A percentile compares a stretch with the other conserved stretches of the same genome.
Conservation (phyloP, 2,113 vertebrate species). For the Paradisaea rubra region DNA sequence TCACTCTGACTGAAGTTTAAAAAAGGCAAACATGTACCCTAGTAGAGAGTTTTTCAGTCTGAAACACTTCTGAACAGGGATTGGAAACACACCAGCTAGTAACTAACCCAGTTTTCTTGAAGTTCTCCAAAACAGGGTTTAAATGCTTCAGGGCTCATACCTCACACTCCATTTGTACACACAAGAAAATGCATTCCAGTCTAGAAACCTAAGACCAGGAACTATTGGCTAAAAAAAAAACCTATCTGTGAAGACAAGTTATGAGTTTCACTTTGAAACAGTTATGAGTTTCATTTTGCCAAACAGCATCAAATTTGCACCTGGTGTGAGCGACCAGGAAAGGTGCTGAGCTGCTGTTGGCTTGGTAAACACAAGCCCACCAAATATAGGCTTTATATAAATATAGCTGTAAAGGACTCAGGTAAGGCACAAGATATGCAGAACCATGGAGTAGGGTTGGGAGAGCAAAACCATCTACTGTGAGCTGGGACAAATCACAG, state of each 20-base stretch:
- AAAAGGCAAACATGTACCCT: background rate
- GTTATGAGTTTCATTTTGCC: background rate
- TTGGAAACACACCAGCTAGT: background rate
- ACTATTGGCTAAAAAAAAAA: background rate
- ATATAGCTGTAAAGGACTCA: background rate
- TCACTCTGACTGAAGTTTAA: background rate
- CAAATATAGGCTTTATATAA: background rate
- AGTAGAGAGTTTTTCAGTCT: background rate
- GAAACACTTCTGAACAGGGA: background rate
- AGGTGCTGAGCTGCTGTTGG: background rate
- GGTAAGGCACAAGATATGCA: background rate
- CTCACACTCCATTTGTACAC: background rate
- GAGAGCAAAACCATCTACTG: background rate
- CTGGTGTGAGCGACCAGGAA: background rate
- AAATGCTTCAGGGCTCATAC: background rate
- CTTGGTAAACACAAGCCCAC: background rate
- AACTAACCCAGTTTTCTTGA: background rate
- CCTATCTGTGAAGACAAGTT: background rate
- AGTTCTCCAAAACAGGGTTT: background rate
- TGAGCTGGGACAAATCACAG: background rate
- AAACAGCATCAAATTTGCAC: background rate
- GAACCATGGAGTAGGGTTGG: background rate
- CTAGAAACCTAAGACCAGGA: background rate
- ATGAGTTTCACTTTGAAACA: background rate
- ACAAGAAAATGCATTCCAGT: background rate